Evolutionary conservation across 2,888 invertebrate species (phyloP).

Genomic region (Thysanoteuthis rhombus): DNA sequence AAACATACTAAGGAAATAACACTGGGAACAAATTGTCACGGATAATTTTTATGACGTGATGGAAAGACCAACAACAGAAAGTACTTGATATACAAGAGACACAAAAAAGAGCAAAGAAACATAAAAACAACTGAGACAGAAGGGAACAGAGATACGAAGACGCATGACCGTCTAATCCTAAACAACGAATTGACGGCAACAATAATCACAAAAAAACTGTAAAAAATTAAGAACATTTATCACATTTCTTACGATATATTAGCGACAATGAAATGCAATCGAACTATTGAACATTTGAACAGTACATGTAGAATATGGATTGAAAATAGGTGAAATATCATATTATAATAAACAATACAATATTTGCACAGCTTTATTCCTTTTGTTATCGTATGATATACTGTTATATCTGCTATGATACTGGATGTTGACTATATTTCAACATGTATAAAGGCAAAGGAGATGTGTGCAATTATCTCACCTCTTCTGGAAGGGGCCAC

Average conservation of each 20-base stretch:
- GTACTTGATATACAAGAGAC: background rate
- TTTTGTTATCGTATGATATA: no score
- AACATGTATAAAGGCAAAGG: background rate
- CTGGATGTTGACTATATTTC: background rate
- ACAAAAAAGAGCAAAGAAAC: background rate
- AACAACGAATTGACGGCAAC: background rate
- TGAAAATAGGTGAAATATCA: no score
- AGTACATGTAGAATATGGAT: background rate
- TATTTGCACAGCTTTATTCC: no score
- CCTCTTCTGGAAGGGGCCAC: no score
- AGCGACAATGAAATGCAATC: background rate
- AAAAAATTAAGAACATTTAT: background rate
- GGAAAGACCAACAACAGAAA: background rate
- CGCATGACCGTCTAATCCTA: background rate
- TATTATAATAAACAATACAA: no score
- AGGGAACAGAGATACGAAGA: background rate
- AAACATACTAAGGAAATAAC: background rate
- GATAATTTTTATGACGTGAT: no score
- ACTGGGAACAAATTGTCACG: background rate
- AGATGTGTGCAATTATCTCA: no score
- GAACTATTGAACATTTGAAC: background rate
- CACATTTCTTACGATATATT: background rate
- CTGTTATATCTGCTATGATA: no score
- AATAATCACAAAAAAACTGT: background rate
- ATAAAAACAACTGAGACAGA: no score